These are phyloP conservation scores for Musca vetustissima DNA, from an alignment of 1,140 invertebrate species.

Conservation along the genomic window DNA sequence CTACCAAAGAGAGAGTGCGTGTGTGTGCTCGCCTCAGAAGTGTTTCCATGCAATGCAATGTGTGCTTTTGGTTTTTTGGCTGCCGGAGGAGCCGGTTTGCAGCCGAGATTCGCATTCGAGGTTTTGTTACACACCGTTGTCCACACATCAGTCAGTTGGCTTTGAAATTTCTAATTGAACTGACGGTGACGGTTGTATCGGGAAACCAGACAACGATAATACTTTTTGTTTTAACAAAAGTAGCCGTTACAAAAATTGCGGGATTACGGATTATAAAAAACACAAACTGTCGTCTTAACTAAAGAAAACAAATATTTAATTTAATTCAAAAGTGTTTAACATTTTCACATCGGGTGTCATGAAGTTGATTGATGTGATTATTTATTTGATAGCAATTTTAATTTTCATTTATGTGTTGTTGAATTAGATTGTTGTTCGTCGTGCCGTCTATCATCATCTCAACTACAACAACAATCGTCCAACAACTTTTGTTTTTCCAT, in stretches of 20 bases:
- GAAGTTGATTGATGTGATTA: constrained; percentile 55
- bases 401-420: constrained; percentile 52
- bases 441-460: too few species aligned
- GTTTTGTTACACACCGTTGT: constrained; percentile 27
- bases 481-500: too few species aligned
- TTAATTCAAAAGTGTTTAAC: neutral
- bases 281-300: neutral
- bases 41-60: neutral
- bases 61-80: neutral
- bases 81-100: neutral
- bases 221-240: neutral
- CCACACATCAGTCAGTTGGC: constrained; percentile 29
- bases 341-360: constrained; percentile 36
- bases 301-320: neutral
- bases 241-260: constrained; percentile 18
- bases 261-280: neutral
- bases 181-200: constrained; percentile 6
- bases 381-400: constrained; percentile 51
- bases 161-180: constrained; percentile 28
- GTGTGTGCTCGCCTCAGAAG: neutral
- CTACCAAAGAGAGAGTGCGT: constrained; percentile 12
- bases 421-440: constrained; percentile 32
- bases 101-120: neutral
- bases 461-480: too few species aligned
- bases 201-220: neutral